phyloP scores from a whole-genome alignment of 2,113 vertebrate genomes.

The Cyanistes caeruleus region DNA sequence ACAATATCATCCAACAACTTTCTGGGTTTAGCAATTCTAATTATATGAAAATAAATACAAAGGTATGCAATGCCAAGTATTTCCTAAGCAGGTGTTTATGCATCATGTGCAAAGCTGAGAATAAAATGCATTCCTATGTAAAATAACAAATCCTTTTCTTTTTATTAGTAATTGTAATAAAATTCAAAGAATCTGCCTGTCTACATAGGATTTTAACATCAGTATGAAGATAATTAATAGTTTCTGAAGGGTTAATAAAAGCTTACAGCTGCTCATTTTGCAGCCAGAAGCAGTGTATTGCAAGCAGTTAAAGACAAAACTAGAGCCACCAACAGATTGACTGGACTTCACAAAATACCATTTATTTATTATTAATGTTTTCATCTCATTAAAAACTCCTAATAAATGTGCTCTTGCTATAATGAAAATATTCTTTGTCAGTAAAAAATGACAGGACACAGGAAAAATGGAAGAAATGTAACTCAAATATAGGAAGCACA shows the following conservation, averaged over 20 bases:
- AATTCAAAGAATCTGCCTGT: not conserved
- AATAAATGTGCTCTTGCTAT: not conserved
- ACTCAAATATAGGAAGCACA: not conserved
- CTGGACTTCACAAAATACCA: not conserved
- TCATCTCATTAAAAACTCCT: not conserved
- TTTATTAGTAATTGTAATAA: not conserved
- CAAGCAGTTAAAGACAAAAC: not conserved
- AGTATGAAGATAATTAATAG: not conserved
- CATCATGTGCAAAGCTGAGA: not conserved
- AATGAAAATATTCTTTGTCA: not conserved
- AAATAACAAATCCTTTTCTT: not conserved
- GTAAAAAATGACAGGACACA: not conserved
- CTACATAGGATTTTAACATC: not conserved
- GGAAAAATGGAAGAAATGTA: not conserved
- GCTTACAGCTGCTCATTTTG: not conserved
- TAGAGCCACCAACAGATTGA: not conserved
- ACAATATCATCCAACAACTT: not conserved
- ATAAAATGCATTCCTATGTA: not conserved
- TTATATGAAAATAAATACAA: not conserved
- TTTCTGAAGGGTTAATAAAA: conserved; percentile 10
- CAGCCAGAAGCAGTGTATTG: not conserved
- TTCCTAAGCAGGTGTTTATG: not conserved
- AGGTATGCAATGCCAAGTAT: not conserved
- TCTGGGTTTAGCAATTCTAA: not conserved
- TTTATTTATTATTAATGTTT: not conserved